phyloP scores from a whole-genome alignment of 2,113 vertebrate species.

The Gobius niger region DNA sequence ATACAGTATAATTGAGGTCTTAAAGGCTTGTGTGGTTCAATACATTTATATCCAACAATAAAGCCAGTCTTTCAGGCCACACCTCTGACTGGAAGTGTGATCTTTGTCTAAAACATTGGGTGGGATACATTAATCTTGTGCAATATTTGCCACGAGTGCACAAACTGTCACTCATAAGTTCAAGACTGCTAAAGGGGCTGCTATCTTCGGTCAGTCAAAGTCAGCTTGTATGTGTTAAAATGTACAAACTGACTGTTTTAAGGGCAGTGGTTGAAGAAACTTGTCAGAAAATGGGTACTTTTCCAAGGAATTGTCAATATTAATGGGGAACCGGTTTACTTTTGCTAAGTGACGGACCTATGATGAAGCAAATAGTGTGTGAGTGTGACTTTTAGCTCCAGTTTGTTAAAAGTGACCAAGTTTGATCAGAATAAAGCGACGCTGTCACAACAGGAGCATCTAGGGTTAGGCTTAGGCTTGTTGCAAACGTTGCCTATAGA shows the following conservation, averaged over 20 bases:
- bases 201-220: background rate
- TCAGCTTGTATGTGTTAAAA: background rate
- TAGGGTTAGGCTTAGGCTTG: background rate
- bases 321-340: conserved; percentile 17
- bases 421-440: conserved; percentile 24
- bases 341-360: conserved; percentile 9
- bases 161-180: background rate
- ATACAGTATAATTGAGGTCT: conserved; percentile 1
- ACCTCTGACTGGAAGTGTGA: conserved; percentile 28
- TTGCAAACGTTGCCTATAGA: no score
- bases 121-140: conserved; percentile 3
- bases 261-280: background rate
- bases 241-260: background rate
- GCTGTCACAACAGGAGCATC: background rate
- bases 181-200: background rate
- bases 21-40: conserved; percentile 26
- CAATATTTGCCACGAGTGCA: conserved; percentile 50
- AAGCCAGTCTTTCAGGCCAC: conserved; percentile 23
- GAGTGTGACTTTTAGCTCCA: conserved; percentile 57
- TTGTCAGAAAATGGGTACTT: background rate
- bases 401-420: conserved; percentile 38
- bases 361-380: conserved; percentile 37
- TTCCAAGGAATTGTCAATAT: background rate
- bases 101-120: conserved; percentile 16
- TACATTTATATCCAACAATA: background rate